Evolutionary conservation across 2,113 vertebrate species (phyloP), one percentile per base, ranked within the genome.

Genomic region (Alexandromys fortis): DNA sequence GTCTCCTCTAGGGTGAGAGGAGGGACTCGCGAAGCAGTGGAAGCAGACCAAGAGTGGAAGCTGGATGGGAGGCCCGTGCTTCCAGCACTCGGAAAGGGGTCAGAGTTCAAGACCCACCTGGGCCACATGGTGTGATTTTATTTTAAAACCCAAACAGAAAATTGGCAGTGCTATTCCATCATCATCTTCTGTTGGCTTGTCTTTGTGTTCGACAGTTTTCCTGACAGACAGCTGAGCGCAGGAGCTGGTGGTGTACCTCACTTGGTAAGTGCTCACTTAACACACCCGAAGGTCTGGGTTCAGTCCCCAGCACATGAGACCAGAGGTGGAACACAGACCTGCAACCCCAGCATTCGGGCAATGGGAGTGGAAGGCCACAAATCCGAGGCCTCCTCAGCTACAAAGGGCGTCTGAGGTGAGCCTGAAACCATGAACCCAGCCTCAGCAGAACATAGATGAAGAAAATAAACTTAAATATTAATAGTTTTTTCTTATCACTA

Each of bases 111-210:
- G 61, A 63, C 26, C 58, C 65, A 67, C 38, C n/a, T 83, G n/a
- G 24, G n/a, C n/a, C 22, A 63, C 24, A 4, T 8, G 42, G 58
- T 42, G 58, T 28, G n/a, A 26, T 55, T 38, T 63, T 83, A 22
- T 63, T 35, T 82, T 38, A 82, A 83, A 45, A 67, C 38, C 30
- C 21, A 68, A 49, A 33, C 28, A 49, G 49, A 16, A 13, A 61
- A 2, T 1, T 12, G 68, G 45, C n/a, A 3, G 22, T 17, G 45
- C 1, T 2, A 33, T 0, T 38, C 30, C n/a, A 19, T 26, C 9
- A 42, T 21, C 47, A 24, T 13, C 21, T 47, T 58, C 67, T 73
- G 35, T 65, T 42, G 7, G 8, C 42, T 70, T 61, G 83, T 72
- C 33, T 87, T 30, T 81, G 10, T 4, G 24, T 38, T 61, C 35